Conservation (phyloP, 2,113 vertebrate species). For the Zapus hudsonius region DNA sequence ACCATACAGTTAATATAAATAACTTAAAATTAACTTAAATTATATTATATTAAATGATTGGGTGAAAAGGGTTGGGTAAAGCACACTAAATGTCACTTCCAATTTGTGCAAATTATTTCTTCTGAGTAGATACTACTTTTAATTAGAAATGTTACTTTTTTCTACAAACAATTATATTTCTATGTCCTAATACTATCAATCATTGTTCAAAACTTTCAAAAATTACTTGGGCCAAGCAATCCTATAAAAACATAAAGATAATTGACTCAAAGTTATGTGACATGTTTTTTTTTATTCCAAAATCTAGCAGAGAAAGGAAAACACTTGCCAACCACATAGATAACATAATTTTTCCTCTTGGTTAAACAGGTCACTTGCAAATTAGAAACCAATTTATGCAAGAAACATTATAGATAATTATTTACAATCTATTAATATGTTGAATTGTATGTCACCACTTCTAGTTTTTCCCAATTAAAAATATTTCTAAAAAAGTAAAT, state of each 20-base stretch:
- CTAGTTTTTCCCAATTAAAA: slow-evolving; percentile 62
- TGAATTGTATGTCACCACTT: slow-evolving; percentile 22
- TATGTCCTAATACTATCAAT: not conserved
- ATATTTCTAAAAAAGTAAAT: slow-evolving; percentile 53
- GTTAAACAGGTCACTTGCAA: slow-evolving; percentile 36
- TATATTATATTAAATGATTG: slow-evolving; percentile 36
- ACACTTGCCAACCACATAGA: not conserved
- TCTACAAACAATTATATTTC: slow-evolving; percentile 46
- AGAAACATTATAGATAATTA: slow-evolving; percentile 29
- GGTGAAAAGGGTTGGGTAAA: slow-evolving; percentile 12
- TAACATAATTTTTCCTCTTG: not conserved
- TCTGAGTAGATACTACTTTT: slow-evolving; percentile 20
- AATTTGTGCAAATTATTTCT: slow-evolving; percentile 51
- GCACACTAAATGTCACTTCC: slow-evolving; percentile 28
- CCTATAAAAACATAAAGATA: slow-evolving; percentile 30
- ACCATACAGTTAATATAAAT: not conserved
- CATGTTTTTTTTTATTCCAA: not conserved
- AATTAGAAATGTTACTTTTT: slow-evolving; percentile 10
- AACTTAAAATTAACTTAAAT: slow-evolving; percentile 40
- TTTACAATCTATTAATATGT: slow-evolving; percentile 17
- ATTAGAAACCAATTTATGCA: slow-evolving; percentile 34
- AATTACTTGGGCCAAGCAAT: slow-evolving; percentile 4
- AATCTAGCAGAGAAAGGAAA: slow-evolving; percentile 38
- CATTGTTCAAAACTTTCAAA: not conserved
- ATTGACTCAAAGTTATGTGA: slow-evolving; percentile 3